These are phyloP conservation scores for Cyprinodon diabolis DNA, from an alignment of 2,797 vertebrate genomes.

Conservation along the genomic window DNA sequence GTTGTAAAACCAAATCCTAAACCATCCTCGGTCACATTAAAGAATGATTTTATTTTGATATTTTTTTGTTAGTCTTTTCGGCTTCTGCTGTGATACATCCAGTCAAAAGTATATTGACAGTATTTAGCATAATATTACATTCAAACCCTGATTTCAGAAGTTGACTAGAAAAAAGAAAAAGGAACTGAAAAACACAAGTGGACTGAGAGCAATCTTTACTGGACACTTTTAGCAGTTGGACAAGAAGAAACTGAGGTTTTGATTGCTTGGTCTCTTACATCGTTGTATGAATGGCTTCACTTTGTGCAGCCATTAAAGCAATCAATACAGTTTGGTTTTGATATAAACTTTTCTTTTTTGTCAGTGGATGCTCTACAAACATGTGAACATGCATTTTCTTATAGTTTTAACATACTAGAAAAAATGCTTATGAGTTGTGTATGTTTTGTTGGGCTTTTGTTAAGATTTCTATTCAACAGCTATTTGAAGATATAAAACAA, in stretches of 20 bases:
- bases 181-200: neutral
- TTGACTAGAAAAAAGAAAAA: too few relatives aligned
- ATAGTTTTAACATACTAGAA: too few relatives aligned
- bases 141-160: neutral
- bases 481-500: too few relatives aligned
- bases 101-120: neutral
- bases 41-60: neutral
- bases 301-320: neutral
- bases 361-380: too few relatives aligned
- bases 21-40: neutral
- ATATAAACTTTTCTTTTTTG: neutral
- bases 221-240: neutral
- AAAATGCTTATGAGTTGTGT: too few relatives aligned
- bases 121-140: neutral
- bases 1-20: neutral
- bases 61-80: neutral
- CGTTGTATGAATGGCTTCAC: neutral
- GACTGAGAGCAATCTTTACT: neutral
- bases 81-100: neutral
- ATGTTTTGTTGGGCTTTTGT: too few relatives aligned
- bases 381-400: too few relatives aligned
- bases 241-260: neutral
- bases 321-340: neutral
- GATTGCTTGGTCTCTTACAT: neutral
- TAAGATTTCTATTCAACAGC: too few relatives aligned